Percentiles rank a stretch among this genome's conserved stretches.
Evolutionary conservation across 2,888 invertebrate genomes (phyloP).

Genomic region (Rotaria socialis): DNA sequence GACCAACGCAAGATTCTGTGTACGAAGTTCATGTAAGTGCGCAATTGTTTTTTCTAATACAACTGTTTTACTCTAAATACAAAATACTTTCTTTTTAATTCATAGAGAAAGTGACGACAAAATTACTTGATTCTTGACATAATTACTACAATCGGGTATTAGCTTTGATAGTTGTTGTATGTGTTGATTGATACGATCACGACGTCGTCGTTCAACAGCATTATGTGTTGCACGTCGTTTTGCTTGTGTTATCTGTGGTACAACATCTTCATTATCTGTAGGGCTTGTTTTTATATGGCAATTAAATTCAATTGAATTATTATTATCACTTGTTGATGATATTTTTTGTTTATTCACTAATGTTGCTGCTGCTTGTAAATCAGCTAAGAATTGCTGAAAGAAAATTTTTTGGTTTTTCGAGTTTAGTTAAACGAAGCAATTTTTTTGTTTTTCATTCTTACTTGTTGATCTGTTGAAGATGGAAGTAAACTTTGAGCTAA

Average conservation of each 20-base stretch:
- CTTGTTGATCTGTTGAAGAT: neutral
- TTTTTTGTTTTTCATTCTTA: neutral
- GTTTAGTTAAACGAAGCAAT: too few species aligned
- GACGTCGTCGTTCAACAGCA: conserved; percentile 76
- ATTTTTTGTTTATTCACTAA: neutral
- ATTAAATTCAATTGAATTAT: neutral
- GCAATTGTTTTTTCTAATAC: conserved; percentile 45
- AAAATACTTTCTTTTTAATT: neutral
- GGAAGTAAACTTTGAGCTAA: conserved; percentile 14
- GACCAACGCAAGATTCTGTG: conserved; percentile 35
- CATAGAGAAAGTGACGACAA: neutral
- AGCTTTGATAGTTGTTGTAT: conserved; percentile 84
- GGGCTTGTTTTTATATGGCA: neutral
- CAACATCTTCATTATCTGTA: neutral
- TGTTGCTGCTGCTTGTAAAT: neutral
- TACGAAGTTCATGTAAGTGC: conserved; percentile 37
- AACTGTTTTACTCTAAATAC: conserved; percentile 38
- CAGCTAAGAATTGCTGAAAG: neutral
- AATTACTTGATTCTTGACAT: conserved; percentile 30
- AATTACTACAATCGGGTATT: conserved; percentile 69
- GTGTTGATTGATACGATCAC: conserved; percentile 96
- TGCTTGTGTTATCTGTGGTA: conserved; percentile 13
- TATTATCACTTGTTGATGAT: neutral
- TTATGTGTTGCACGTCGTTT: conserved; percentile 41
- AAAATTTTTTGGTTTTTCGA: neutral